Conservation (phyloP, 2,888 invertebrate genomes). For the Ephialtes manifestator region DNA sequence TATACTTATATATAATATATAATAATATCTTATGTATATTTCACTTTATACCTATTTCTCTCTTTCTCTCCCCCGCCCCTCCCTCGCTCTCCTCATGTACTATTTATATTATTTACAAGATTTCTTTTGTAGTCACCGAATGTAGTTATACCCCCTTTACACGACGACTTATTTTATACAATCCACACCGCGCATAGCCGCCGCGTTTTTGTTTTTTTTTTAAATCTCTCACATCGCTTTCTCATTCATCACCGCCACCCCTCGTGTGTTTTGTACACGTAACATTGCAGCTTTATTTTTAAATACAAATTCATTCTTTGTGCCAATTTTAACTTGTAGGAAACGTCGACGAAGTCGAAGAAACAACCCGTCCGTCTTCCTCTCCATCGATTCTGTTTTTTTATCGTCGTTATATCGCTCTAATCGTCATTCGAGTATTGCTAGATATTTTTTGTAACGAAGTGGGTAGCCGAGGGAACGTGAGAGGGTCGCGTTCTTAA, state of each 20-base stretch:
- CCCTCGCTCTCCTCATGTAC: constrained; percentile 65
- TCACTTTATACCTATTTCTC: constrained; percentile 84
- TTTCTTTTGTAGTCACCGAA: constrained; percentile 77
- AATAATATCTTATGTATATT: constrained; percentile 85
- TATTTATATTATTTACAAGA: constrained; percentile 85
- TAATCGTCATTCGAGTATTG: constrained; percentile 71
- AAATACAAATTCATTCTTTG: constrained; percentile 77
- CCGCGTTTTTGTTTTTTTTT: neutral
- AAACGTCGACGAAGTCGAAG: constrained; percentile 20
- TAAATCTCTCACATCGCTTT: constrained; percentile 70
- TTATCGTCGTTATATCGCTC: constrained; percentile 55
- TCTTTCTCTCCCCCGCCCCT: constrained; percentile 79
- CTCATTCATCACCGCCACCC: constrained; percentile 65
- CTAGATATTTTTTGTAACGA: constrained; percentile 56
- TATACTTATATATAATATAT: constrained; percentile 81
- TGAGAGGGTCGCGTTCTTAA: constrained; percentile 27
- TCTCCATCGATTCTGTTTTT: constrained; percentile 20
- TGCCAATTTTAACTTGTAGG: constrained; percentile 70
- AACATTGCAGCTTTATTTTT: constrained; percentile 71
- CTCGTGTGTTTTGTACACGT: constrained; percentile 66
- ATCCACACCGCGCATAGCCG: constrained; percentile 56
- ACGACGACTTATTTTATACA: constrained; percentile 62
- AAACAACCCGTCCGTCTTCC: constrained; percentile 28
- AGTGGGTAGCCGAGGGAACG: constrained; percentile 25
- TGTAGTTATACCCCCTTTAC: constrained; percentile 56